These are phyloP conservation scores for Theonella swinhoei DNA, from an alignment of 37 sponge, comb jelly and placozoan species.

Conservation along the genomic window DNA sequence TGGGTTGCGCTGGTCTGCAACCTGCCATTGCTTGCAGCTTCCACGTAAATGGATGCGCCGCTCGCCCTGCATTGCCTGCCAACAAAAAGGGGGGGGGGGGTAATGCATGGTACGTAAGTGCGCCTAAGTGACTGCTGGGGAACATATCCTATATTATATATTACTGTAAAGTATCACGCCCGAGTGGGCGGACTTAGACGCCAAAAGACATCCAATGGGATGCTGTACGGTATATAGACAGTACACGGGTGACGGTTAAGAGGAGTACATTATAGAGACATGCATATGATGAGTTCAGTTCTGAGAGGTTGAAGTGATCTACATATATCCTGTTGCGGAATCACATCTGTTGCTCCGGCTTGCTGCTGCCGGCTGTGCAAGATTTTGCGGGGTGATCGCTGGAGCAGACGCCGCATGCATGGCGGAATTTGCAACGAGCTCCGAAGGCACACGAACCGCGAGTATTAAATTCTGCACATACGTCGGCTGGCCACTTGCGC, in stretches of 20 bases:
- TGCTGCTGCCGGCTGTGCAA: not conserved
- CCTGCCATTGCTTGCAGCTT: too few relatives aligned
- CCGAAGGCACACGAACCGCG: not conserved
- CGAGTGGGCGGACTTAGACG: too few relatives aligned
- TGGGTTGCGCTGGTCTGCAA: too few relatives aligned
- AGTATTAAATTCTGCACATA: not conserved
- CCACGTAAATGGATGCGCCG: too few relatives aligned
- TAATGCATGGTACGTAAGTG: too few relatives aligned
- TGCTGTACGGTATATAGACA: too few relatives aligned
- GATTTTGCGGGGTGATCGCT: not conserved
- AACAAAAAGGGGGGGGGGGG: too few relatives aligned
- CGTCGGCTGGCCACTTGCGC: not conserved
- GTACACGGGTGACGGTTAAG: too few relatives aligned
- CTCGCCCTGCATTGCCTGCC: too few relatives aligned
- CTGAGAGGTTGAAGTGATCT: not conserved
- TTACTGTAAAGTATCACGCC: too few relatives aligned
- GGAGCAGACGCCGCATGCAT: not conserved
- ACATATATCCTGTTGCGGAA: not conserved
- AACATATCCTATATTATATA: conserved; percentile 22
- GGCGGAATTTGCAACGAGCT: not conserved
- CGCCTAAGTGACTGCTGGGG: conserved; percentile 64
- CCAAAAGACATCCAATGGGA: too few relatives aligned
- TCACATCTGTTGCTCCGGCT: too few relatives aligned
- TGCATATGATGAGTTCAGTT: not conserved
- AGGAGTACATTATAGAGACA: not conserved